Evolutionary conservation across 2,888 invertebrate genomes (phyloP), one percentile per base, ranked within the genome.

Genomic region (Lydus trimaculatus): DNA sequence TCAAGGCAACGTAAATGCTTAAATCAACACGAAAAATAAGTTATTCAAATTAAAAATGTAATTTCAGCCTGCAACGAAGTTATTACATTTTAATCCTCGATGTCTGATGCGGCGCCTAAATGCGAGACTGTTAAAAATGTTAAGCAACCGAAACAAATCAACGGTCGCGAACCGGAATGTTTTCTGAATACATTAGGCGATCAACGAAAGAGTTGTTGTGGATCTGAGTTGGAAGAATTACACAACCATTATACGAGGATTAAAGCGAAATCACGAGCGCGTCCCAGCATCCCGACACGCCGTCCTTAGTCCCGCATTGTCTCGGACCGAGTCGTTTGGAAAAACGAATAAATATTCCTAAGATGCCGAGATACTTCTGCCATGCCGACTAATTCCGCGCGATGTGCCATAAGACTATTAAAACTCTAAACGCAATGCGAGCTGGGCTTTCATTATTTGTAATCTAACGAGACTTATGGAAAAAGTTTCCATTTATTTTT

Each of bases 31-130:
- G 88, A 88, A 89, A 90, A 89, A 90, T 89, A 89, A 90, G 90
- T 90, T 89, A 86, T 89, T 90, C 89, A 90, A 90, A 90, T 90
- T 90, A 90, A 90, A 90, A 90, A 90, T 90, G 89, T 90, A 90
- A 90, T 85, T 85, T 85, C 83, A 79, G 81, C 82, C 82, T 82
- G 82, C 82, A 81, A 79, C 82, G 80, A 84, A 83, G 84, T 84
- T 85, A 85, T 85, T 85, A 85, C 85, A 85, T 85, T 85, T 85
- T 85, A 85, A 85, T 85, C 85, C 85, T 82, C 81, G 78, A 79
- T 81, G 82, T 83, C 81, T 83, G 82, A 81, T 82, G 81, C 82
- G 76, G 78, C 82, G 81, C 80, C 82, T 82, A 83, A 84, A 83
- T 83, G 82, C 83, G 79, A 78, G 80, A 79, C 84, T 82, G 82